Evolutionary conservation across 1,140 invertebrate genomes (phyloP).

Genomic region (Drosophila bocqueti): DNA sequence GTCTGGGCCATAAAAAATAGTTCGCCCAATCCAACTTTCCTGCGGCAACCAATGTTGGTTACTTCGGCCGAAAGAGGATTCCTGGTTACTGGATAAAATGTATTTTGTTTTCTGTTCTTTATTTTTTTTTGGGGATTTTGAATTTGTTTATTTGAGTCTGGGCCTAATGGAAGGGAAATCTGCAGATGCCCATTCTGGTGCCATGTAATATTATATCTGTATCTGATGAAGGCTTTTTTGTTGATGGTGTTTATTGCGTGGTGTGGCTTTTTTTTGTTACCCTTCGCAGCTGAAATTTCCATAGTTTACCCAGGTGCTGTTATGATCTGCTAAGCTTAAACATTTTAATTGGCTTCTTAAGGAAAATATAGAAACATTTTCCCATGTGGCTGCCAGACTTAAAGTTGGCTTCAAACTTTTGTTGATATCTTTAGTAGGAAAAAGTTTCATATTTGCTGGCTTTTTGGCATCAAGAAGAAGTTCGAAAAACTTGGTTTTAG

Average conservation of each 20-base stretch:
- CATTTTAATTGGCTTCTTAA: constrained; percentile 29
- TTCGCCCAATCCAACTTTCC: constrained; percentile 52
- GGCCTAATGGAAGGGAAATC: constrained; percentile 41
- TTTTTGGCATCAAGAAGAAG: neutral
- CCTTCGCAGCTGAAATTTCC: neutral
- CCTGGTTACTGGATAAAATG: constrained; percentile 36
- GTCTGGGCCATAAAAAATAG: constrained; percentile 66
- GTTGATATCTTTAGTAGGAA: constrained; percentile 16
- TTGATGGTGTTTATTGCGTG: constrained; percentile 1
- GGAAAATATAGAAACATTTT: constrained; percentile 5
- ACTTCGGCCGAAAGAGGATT: constrained; percentile 35
- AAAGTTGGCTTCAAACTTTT: constrained; percentile 27
- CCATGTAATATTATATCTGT: constrained; percentile 10
- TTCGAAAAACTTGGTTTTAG: constrained; percentile 10
- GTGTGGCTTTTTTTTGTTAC: constrained; percentile 1
- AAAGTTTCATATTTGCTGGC: constrained; percentile 27
- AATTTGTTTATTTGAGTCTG: constrained; percentile 46
- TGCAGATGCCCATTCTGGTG: constrained; percentile 10
- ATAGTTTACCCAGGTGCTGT: neutral
- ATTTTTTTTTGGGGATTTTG: constrained; percentile 20
- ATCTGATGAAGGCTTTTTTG: constrained; percentile 16
- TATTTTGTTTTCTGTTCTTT: constrained; percentile 18
- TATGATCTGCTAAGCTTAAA: constrained; percentile 6
- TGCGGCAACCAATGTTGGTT: constrained; percentile 52
- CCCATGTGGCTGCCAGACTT: constrained; percentile 13